These are phyloP conservation scores for Balaeniceps rex DNA, from an alignment of 2,113 vertebrate species.

Conservation along the genomic window DNA sequence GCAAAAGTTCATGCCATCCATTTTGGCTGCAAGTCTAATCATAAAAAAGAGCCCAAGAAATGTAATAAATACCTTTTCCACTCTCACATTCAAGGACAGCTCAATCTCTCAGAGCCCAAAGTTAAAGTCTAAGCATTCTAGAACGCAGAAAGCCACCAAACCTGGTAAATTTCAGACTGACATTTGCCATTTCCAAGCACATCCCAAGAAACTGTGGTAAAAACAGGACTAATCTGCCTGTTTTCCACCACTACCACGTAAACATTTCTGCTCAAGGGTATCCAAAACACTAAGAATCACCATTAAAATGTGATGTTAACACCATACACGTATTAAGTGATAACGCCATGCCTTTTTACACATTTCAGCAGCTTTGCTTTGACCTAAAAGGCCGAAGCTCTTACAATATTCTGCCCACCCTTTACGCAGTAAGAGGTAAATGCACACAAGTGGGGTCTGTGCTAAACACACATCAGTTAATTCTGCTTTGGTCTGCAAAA, in stretches of 20 bases:
- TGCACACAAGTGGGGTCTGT: accelerated
- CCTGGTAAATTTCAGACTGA: background rate
- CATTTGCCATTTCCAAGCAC: background rate
- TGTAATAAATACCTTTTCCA: background rate
- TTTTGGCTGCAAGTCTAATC: background rate
- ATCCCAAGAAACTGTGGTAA: background rate
- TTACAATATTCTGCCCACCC: background rate
- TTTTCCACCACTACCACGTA: background rate
- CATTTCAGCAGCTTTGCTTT: background rate
- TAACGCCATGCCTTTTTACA: background rate
- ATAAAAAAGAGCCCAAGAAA: background rate
- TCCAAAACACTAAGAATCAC: background rate
- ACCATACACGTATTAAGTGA: accelerated
- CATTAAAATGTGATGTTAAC: background rate
- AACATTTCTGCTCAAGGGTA: background rate
- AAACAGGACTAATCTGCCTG: background rate
- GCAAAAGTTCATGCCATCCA: background rate
- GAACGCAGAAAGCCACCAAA: background rate
- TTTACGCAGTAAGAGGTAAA: background rate
- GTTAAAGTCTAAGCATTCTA: background rate
- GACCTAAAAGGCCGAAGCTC: background rate
- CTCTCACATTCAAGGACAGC: background rate
- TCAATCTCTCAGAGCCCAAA: background rate
- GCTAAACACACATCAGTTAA: background rate
- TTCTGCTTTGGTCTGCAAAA: background rate